These are phyloP conservation scores for Cerastis leucographa DNA, from an alignment of 2,888 invertebrate species.

Conservation along the genomic window DNA sequence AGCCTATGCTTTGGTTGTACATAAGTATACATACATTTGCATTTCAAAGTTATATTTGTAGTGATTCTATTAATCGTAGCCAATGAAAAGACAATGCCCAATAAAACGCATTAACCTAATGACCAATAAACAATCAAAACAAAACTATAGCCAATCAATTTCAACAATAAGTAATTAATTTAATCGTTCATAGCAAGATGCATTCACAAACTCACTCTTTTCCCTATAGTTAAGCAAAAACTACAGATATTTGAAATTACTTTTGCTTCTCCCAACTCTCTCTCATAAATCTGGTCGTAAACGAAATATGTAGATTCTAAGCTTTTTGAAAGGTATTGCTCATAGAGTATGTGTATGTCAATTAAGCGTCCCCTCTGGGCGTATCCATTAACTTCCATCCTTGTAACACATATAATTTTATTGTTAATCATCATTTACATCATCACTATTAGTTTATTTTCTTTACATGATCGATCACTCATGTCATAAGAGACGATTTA, in stretches of 20 bases:
- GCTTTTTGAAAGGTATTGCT: not conserved
- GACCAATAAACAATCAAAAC: slow-evolving; percentile 30
- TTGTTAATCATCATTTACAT: not conserved
- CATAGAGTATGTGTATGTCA: not conserved
- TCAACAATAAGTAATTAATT: slow-evolving; percentile 32
- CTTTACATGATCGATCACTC: not conserved
- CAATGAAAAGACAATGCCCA: slow-evolving; percentile 36
- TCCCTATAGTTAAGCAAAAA: not conserved
- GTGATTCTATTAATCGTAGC: slow-evolving; percentile 20
- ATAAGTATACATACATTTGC: slow-evolving; percentile 25
- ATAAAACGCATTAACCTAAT: slow-evolving; percentile 44
- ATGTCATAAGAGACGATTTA: not conserved
- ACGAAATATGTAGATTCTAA: no score
- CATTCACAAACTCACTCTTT: not conserved
- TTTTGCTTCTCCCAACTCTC: not conserved
- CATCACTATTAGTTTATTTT: not conserved
- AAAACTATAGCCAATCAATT: slow-evolving; percentile 16
- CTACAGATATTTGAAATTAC: not conserved
- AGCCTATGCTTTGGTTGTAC: slow-evolving; percentile 43
- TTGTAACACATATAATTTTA: not conserved
- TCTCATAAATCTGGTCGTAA: not conserved
- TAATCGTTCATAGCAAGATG: not conserved
- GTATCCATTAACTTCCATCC: not conserved
- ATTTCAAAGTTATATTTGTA: slow-evolving; percentile 32
- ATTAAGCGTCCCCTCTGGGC: no score